Evolutionary conservation across 2,797 vertebrate species (phyloP).

Genomic region (Balearica regulorum): DNA sequence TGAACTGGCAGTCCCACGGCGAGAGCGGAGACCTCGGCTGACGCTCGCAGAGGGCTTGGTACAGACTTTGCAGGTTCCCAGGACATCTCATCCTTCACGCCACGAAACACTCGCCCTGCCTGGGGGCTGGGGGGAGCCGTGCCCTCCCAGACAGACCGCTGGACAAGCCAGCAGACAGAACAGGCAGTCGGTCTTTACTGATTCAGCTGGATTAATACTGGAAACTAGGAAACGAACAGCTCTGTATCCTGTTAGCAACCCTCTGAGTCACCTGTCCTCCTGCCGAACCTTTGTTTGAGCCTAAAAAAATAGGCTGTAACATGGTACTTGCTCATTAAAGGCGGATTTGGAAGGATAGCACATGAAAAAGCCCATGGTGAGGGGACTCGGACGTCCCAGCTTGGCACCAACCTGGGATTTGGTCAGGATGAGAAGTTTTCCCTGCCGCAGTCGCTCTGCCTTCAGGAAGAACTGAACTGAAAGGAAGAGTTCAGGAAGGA

Average conservation of each 20-base stretch:
- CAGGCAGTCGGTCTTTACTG: not conserved
- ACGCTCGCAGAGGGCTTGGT: not conserved
- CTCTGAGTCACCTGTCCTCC: constrained; percentile 31
- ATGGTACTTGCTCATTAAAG: no score
- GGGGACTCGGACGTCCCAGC: not conserved
- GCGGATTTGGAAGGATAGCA: not conserved
- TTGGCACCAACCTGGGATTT: not conserved
- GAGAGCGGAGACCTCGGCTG: not conserved
- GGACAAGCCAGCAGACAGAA: not conserved
- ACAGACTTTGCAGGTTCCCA: not conserved
- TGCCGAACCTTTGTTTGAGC: not conserved
- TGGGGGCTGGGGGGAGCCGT: not conserved
- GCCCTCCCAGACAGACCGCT: not conserved
- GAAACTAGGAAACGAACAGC: not conserved
- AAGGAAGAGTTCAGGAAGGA: not conserved
- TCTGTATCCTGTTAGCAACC: constrained; percentile 24
- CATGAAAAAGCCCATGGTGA: not conserved
- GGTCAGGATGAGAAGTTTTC: not conserved
- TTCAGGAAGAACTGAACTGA: no score
- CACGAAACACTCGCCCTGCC: not conserved
- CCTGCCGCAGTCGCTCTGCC: not conserved
- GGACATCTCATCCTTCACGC: not conserved
- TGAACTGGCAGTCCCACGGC: not conserved
- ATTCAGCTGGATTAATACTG: constrained; percentile 39
- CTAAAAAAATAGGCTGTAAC: no score